Conservation (phyloP, 2,888 invertebrate species). For the Aphrophora alni region DNA sequence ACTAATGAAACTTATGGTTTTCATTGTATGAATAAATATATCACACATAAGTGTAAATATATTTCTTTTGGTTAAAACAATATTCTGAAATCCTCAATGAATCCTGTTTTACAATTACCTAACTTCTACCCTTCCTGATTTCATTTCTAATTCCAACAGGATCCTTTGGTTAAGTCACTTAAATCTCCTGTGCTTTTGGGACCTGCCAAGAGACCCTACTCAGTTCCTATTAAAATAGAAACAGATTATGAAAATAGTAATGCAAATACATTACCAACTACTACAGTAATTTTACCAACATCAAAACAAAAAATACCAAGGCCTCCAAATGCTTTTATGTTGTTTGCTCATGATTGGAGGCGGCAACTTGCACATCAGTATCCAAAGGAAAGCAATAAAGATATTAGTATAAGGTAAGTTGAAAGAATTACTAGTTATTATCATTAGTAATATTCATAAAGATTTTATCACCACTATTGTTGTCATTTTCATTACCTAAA, state of each 20-base stretch:
- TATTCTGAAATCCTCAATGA: no score
- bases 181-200: not conserved
- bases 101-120: no score
- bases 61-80: no score
- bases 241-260: not conserved
- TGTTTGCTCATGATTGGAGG: conserved; percentile 68
- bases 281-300: not conserved
- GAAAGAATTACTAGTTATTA: no score
- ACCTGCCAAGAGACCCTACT: not conserved
- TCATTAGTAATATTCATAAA: no score
- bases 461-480: no score
- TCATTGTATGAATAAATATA: no score
- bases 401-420: conserved; percentile 44
- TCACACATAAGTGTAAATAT: no score
- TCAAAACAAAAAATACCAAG: conserved; percentile 62
- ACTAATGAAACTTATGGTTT: no score
- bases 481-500: no score
- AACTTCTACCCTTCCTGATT: no score
- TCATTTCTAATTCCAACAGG: not conserved
- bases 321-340: conserved; percentile 70
- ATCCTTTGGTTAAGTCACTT: not conserved
- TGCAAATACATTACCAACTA: not conserved
- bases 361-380: conserved; percentile 63
- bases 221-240: not conserved
- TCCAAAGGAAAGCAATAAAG: conserved; percentile 62